phyloP scores from a whole-genome alignment of 2,797 vertebrate species.

The Aplochiton taeniatus region DNA sequence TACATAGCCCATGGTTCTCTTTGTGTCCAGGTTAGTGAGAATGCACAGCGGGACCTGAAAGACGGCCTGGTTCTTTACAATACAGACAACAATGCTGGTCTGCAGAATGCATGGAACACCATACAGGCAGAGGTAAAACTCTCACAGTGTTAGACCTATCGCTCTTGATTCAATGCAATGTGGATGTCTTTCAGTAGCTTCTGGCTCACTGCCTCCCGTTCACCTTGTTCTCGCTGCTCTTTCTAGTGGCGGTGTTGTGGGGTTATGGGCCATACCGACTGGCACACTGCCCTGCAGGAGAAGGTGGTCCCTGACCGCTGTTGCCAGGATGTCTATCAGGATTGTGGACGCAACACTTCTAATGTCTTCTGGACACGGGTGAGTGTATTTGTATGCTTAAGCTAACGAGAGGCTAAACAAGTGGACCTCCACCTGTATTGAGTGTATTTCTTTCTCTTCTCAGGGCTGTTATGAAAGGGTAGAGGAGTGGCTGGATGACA shows the following conservation, averaged over 20 bases:
- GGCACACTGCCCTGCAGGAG: conserved; percentile 86
- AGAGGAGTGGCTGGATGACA: conserved; percentile 91
- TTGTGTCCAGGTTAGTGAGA: conserved; percentile 85
- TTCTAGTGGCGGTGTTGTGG: conserved; percentile 93
- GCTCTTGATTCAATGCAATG: too few species aligned
- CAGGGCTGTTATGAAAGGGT: conserved; percentile 95
- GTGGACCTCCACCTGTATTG: background rate
- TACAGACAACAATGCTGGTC: conserved; percentile 89
- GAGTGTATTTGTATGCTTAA: conserved; percentile 26
- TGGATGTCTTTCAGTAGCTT: too few species aligned
- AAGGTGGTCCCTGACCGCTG: conserved; percentile 90
- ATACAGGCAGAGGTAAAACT: conserved; percentile 91
- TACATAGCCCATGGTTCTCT: conserved; percentile 3
- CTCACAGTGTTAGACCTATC: background rate
- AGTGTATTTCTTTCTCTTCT: conserved; percentile 19
- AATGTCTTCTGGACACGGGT: conserved; percentile 88
- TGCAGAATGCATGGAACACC: conserved; percentile 95
- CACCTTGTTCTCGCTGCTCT: background rate
- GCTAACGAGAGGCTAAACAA: background rate
- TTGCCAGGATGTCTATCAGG: conserved; percentile 85
- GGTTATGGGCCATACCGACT: conserved; percentile 85
- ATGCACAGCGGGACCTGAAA: conserved; percentile 89
- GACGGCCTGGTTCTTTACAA: conserved; percentile 91
- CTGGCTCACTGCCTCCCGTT: too few species aligned
- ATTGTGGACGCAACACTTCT: conserved; percentile 87